These are phyloP conservation scores for Hydriomena furcata DNA, from an alignment of 2,888 invertebrate genomes.

Conservation along the genomic window DNA sequence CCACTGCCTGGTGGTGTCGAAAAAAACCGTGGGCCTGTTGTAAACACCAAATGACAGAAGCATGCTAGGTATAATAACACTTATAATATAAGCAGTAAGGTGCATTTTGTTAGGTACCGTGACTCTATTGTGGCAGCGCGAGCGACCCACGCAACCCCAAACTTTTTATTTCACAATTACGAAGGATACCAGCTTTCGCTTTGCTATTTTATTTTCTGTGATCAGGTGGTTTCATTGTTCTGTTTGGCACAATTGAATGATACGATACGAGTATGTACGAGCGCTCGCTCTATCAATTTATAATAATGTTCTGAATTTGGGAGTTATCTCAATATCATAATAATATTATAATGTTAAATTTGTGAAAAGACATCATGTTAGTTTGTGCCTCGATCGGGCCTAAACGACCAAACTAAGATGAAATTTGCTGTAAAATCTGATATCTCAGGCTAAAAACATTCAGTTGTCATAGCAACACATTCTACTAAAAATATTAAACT, in stretches of 20 bases:
- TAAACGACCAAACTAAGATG: too few species aligned
- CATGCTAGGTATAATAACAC: conserved; percentile 30
- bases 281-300: too few species aligned
- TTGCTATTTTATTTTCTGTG: conserved; percentile 35
- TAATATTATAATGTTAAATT: too few species aligned
- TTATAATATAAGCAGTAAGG: conserved; percentile 42
- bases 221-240: conserved; percentile 3
- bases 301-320: too few species aligned
- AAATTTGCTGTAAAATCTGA: too few species aligned
- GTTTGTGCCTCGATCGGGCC: too few species aligned
- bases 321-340: too few species aligned
- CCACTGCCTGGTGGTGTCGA: conserved; percentile 58
- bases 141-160: conserved; percentile 61
- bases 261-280: too few species aligned
- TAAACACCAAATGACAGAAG: conserved; percentile 46
- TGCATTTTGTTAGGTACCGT: conserved; percentile 19
- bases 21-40: conserved; percentile 67
- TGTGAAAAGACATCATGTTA: too few species aligned
- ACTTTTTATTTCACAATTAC: conserved; percentile 66
- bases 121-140: conserved; percentile 11
- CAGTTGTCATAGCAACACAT: too few species aligned
- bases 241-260: neutral
- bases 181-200: conserved; percentile 65
- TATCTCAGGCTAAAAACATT: too few species aligned
- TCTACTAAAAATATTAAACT: too few species aligned